Percentiles rank a stretch among this genome's conserved stretches.
phyloP scores from a whole-genome alignment of 2,113 vertebrate species.

The Zosterops hypoxanthus region DNA sequence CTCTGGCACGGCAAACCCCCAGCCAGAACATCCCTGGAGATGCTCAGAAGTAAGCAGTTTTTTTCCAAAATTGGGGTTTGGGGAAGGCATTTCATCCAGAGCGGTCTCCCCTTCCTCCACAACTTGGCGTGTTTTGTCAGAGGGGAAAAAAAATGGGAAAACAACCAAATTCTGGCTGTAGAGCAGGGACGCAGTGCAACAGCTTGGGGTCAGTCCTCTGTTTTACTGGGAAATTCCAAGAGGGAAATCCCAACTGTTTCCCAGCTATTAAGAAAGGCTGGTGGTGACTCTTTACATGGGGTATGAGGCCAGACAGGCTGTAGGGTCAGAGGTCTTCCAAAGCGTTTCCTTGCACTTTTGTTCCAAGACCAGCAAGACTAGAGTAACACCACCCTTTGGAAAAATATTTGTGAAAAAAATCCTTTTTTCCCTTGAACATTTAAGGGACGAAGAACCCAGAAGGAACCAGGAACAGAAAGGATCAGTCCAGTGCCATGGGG shows the following conservation, averaged over 20 bases:
- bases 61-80: not conserved
- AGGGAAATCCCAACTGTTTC: not conserved
- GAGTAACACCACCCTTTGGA: not conserved
- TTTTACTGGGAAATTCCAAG: not conserved
- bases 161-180: accelerated
- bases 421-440: not conserved
- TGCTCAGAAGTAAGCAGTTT: not conserved
- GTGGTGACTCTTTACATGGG: not conserved
- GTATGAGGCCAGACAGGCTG: not conserved
- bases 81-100: not conserved
- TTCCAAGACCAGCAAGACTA: not conserved
- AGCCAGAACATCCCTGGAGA: not conserved
- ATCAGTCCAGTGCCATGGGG: not conserved
- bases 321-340: not conserved
- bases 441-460: not conserved
- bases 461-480: not conserved
- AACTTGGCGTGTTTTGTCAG: not conserved
- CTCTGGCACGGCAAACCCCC: not conserved
- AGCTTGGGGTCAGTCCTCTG: accelerated
- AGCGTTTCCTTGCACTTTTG: not conserved
- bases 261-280: not conserved
- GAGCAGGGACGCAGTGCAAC: accelerated
- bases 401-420: not conserved
- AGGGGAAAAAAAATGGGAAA: not conserved
- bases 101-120: not conserved